Conservation (phyloP, 2,113 vertebrate genomes). For the Rhegmatorhina hoffmannsi region DNA sequence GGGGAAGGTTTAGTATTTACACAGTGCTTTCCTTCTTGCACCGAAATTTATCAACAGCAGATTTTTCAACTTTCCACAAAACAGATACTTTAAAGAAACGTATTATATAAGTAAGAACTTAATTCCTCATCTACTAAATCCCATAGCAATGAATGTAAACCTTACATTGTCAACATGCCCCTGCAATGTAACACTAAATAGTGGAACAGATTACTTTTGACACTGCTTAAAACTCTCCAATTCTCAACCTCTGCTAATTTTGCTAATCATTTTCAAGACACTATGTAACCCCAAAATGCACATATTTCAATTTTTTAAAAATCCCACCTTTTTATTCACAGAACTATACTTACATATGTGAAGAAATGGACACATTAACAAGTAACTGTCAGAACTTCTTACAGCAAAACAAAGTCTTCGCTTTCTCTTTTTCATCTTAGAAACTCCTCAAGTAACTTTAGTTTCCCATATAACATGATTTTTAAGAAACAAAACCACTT, state of each 20-base stretch:
- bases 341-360: not conserved
- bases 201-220: not conserved
- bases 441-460: not conserved
- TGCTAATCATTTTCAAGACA: not conserved
- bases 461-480: not conserved
- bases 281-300: not conserved
- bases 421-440: not conserved
- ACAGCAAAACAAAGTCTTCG: not conserved
- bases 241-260: not conserved
- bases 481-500: conserved; percentile 42
- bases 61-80: not conserved
- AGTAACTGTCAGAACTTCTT: not conserved
- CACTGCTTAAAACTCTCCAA: not conserved
- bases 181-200: not conserved
- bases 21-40: not conserved
- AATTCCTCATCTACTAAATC: not conserved
- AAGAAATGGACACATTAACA: not conserved
- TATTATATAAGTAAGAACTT: not conserved
- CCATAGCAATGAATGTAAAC: not conserved
- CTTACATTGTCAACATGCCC: not conserved
- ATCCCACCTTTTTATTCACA: not conserved
- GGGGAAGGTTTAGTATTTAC: not conserved
- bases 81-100: not conserved
- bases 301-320: not conserved
- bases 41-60: not conserved